phyloP scores from a whole-genome alignment of 2,888 invertebrate species.

The Rotaria macrura region DNA sequence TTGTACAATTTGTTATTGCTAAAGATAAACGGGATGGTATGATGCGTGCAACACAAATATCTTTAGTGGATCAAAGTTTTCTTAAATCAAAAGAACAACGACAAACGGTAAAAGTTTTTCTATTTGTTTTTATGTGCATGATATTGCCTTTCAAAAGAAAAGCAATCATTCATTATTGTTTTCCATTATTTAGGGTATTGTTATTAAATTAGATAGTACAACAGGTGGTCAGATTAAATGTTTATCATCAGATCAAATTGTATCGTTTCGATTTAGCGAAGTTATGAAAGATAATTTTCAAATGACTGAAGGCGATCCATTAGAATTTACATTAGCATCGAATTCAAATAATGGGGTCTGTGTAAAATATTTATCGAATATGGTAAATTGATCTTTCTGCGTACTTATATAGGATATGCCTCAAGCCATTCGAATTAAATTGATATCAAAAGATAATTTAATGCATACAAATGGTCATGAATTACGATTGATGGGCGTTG shows the following conservation, averaged over 20 bases:
- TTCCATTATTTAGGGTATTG: background rate
- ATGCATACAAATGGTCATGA: background rate
- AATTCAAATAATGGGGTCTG: background rate
- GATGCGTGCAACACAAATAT: constrained; percentile 75
- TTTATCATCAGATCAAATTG: constrained; percentile 19
- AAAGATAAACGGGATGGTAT: constrained; percentile 85
- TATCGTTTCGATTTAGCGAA: constrained; percentile 27
- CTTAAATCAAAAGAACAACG: constrained; percentile 75
- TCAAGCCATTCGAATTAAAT: constrained; percentile 10
- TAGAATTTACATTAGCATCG: constrained; percentile 23
- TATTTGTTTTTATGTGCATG: background rate
- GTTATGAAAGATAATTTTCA: constrained; percentile 23
- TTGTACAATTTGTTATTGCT: constrained; percentile 86
- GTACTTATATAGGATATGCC: background rate
- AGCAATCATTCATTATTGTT: too few relatives aligned
- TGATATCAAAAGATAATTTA: background rate
- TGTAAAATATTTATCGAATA: background rate
- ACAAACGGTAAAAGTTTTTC: constrained; percentile 54
- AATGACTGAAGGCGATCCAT: constrained; percentile 23
- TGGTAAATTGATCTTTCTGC: background rate
- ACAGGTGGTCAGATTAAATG: constrained; percentile 25
- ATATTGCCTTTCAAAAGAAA: too few relatives aligned
- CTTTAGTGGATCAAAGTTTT: constrained; percentile 69
- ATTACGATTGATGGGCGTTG: background rate
- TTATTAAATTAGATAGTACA: constrained; percentile 14